These are phyloP conservation scores for Lepeophtheirus nordmannii DNA, from an alignment of 2,888 invertebrate species.

Conservation along the genomic window DNA sequence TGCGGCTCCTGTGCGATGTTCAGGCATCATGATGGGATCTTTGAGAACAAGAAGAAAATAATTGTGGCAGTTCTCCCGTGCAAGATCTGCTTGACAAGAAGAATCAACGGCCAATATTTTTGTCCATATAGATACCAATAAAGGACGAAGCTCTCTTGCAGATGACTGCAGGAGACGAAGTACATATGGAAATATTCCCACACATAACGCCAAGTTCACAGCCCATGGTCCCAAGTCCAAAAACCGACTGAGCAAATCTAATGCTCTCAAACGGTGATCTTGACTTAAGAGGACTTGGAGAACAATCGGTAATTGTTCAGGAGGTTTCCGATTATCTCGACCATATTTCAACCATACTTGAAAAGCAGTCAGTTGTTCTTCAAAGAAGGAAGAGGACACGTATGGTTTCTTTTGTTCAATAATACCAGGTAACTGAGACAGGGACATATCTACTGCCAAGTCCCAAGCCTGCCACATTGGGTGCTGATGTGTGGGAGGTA, in stretches of 20 bases:
- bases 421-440: constrained; percentile 61
- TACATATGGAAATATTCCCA: constrained; percentile 97
- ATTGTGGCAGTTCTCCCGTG: constrained; percentile 80
- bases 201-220: constrained; percentile 82
- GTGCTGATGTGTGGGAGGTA: constrained; percentile 79
- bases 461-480: constrained; percentile 98
- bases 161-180: constrained; percentile 88
- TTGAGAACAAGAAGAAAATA: constrained; percentile 84
- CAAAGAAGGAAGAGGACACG: constrained; percentile 76
- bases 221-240: constrained; percentile 91
- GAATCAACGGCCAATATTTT: constrained; percentile 92
- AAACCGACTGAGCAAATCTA: constrained; percentile 80
- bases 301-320: constrained; percentile 92
- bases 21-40: constrained; percentile 59
- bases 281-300: constrained; percentile 58
- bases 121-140: constrained; percentile 96
- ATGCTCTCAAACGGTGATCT: constrained; percentile 78
- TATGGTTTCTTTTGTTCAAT: constrained; percentile 44
- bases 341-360: constrained; percentile 80
- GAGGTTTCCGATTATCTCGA: constrained; percentile 53
- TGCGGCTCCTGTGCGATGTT: constrained; percentile 79
- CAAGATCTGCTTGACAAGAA: constrained; percentile 64
- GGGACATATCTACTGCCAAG: constrained; percentile 78
- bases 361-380: constrained; percentile 93
- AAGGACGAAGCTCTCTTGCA: constrained; percentile 73